A percentile compares a stretch with the other conserved stretches of the same genome.
Evolutionary conservation across 2,113 vertebrate genomes (phyloP).

Genomic region (Glaucomys volans): DNA sequence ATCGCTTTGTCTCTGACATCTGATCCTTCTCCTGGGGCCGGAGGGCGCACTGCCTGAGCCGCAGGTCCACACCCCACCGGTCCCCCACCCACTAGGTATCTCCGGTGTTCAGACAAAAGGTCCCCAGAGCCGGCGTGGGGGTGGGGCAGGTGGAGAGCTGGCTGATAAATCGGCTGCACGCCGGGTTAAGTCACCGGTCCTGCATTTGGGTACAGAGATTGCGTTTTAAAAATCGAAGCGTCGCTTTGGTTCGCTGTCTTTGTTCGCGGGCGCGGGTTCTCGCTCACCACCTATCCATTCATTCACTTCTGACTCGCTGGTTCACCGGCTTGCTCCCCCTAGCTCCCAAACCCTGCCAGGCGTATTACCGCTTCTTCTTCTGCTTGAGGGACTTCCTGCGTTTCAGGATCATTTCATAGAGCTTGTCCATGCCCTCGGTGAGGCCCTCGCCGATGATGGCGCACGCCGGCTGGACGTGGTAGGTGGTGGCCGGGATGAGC

Average conservation of each 20-base stretch:
- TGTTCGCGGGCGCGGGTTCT: slow-evolving; percentile 73
- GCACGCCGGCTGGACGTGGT: slow-evolving; percentile 97
- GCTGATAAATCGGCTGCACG: background rate
- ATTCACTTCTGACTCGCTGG: background rate
- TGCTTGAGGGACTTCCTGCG: slow-evolving; percentile 96
- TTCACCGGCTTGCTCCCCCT: background rate
- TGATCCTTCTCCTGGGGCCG: slow-evolving; percentile 39
- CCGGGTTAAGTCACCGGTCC: slow-evolving; percentile 30
- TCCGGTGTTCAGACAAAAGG: slow-evolving; percentile 79
- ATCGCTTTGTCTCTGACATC: slow-evolving; percentile 66
- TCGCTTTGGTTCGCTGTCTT: slow-evolving; percentile 81
- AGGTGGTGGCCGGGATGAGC: slow-evolving; percentile 94
- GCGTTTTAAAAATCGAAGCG: slow-evolving; percentile 54
- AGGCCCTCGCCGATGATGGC: slow-evolving; percentile 98
- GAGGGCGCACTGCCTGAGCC: background rate
- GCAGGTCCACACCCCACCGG: background rate
- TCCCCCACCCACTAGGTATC: slow-evolving; percentile 19
- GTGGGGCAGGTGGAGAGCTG: background rate
- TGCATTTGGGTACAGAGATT: background rate
- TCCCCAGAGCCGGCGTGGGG: slow-evolving; percentile 55
- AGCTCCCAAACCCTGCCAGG: background rate
- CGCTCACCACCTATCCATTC: background rate
- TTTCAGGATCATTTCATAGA: slow-evolving; percentile 98
- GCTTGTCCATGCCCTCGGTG: slow-evolving; percentile 98
- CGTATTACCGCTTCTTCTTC: slow-evolving; percentile 95